Percentiles rank a stretch among this genome's conserved stretches.
Evolutionary conservation across 1,140 invertebrate genomes (phyloP).

Genomic region (Papilio polytes): DNA sequence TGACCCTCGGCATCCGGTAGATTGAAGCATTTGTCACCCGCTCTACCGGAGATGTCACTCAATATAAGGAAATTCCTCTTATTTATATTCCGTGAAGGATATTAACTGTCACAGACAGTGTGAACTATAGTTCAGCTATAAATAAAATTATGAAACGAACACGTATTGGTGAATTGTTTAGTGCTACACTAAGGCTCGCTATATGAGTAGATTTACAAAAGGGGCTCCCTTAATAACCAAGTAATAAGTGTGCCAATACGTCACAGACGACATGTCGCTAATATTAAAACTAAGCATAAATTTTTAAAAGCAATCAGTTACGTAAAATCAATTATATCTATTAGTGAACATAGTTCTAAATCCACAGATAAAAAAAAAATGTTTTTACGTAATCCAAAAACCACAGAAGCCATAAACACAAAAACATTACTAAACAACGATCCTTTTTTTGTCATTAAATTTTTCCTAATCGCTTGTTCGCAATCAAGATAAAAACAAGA

Average conservation of each 20-base stretch:
- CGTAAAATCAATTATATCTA: too few relatives aligned
- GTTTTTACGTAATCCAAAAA: not conserved
- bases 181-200: too few relatives aligned
- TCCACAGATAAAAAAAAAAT: not conserved
- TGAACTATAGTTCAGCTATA: not conserved
- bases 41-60: slow-evolving; percentile 44
- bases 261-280: too few relatives aligned
- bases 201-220: too few relatives aligned
- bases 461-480: slow-evolving; percentile 19
- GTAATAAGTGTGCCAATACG: too few relatives aligned
- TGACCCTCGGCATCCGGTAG: slow-evolving; percentile 57
- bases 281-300: too few relatives aligned
- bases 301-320: too few relatives aligned
- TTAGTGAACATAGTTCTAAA: not conserved
- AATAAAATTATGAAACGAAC: not conserved
- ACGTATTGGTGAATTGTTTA: not conserved
- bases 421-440: slow-evolving; percentile 19
- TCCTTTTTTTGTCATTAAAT: slow-evolving; percentile 22
- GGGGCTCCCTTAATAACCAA: too few relatives aligned
- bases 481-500: slow-evolving; percentile 25
- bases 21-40: slow-evolving; percentile 70
- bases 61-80: slow-evolving; percentile 37
- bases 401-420: slow-evolving; percentile 28
- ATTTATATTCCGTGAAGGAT: slow-evolving; percentile 42
- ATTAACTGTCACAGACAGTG: slow-evolving; percentile 39